A percentile compares a stretch with the other conserved stretches of the same genome.
These are phyloP conservation scores for Corynorhinus townsendii DNA, from an alignment of 2,113 vertebrate species.

Conservation along the genomic window DNA sequence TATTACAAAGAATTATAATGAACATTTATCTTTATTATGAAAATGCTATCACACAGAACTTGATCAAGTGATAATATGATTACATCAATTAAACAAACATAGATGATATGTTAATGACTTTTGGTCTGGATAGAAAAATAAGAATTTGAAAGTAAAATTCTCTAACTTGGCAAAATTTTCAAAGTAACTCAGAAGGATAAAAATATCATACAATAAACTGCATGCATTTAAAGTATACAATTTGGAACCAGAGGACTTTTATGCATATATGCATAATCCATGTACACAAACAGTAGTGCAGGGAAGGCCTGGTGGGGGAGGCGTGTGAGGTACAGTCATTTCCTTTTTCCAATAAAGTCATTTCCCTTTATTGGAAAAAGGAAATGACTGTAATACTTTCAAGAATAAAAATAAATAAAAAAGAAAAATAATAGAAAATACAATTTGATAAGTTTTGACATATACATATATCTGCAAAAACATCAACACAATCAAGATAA, in stretches of 20 bases:
- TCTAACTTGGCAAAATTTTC: not conserved
- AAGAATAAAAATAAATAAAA: too few relatives aligned
- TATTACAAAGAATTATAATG: not conserved
- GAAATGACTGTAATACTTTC: too few relatives aligned
- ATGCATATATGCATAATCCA: too few relatives aligned
- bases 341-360: too few relatives aligned
- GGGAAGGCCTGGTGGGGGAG: too few relatives aligned
- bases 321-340: too few relatives aligned
- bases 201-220: not conserved
- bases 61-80: not conserved
- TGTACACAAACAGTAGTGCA: too few relatives aligned
- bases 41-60: not conserved
- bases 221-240: not conserved
- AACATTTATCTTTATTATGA: not conserved
- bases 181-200: not conserved
- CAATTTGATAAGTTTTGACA: not conserved
- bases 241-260: not conserved
- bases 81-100: not conserved
- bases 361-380: too few relatives aligned
- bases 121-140: not conserved
- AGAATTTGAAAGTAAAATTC: not conserved
- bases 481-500: not conserved
- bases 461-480: not conserved
- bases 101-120: not conserved
- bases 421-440: not conserved